phyloP scores from a whole-genome alignment of 2,888 invertebrate genomes.

The Troglohyphantes excavatus region DNA sequence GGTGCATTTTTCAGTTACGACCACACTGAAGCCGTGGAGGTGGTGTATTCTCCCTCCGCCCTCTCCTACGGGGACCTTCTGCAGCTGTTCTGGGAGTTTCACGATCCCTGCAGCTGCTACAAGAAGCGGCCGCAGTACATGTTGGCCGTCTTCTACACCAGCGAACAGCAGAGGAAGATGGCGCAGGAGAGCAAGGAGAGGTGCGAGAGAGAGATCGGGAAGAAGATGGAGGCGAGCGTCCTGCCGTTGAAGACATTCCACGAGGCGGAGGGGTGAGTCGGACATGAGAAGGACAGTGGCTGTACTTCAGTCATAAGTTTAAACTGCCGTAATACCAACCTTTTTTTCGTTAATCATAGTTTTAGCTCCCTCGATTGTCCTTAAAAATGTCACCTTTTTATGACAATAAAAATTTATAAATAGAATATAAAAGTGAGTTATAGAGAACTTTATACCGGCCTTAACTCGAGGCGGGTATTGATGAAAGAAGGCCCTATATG shows the following conservation, averaged over 20 bases:
- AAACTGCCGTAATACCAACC: too few relatives aligned
- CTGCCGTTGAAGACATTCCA: constrained; percentile 90
- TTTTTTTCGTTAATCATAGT: too few relatives aligned
- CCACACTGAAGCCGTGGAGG: constrained; percentile 96
- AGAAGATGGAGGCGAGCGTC: constrained; percentile 89
- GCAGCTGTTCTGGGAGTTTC: constrained; percentile 94
- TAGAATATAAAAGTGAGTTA: too few relatives aligned
- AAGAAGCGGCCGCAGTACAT: constrained; percentile 91
- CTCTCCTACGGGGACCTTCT: constrained; percentile 89
- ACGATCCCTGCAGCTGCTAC: constrained; percentile 89
- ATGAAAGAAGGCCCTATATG: too few relatives aligned
- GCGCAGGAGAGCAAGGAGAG: constrained; percentile 87
- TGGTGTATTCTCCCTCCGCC: constrained; percentile 92
- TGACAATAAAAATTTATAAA: too few relatives aligned
- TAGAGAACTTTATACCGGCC: too few relatives aligned
- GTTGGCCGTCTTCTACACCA: constrained; percentile 94
- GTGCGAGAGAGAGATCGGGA: constrained; percentile 83
- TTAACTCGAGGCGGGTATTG: too few relatives aligned
- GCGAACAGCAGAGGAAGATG: constrained; percentile 90
- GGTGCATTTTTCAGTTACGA: constrained; percentile 92
- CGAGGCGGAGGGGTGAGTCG: constrained; percentile 96
- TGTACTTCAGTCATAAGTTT: too few relatives aligned
- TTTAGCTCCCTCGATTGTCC: too few relatives aligned
- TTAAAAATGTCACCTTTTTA: too few relatives aligned
- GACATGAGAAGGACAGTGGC: too few relatives aligned